A percentile compares a stretch with the other conserved stretches of the same genome.
These are phyloP conservation scores for Orthosia gracilis DNA, from an alignment of 2,888 invertebrate species.

Conservation along the genomic window DNA sequence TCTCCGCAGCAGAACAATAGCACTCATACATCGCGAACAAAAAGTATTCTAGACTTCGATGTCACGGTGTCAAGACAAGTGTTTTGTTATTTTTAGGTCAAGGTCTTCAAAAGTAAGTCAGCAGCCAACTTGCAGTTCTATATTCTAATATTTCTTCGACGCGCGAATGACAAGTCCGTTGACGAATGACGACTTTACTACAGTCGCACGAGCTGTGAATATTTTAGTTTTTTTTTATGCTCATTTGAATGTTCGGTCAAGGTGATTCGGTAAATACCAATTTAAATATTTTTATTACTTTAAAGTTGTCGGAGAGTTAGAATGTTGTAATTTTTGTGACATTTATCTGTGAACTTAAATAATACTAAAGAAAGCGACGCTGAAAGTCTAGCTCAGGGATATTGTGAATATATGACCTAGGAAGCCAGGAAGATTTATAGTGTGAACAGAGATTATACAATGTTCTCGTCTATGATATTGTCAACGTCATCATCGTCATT, in stretches of 20 bases:
- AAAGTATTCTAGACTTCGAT: conserved; percentile 68
- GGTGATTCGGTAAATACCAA: conserved; percentile 55
- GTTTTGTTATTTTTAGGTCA: conserved; percentile 88
- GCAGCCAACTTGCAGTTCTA: conserved; percentile 72
- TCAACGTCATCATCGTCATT: conserved; percentile 7
- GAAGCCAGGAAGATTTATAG: conserved; percentile 5
- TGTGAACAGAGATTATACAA: conserved; percentile 1
- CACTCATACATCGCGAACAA: conserved; percentile 55
- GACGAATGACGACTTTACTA: conserved; percentile 46
- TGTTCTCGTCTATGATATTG: conserved; percentile 1
- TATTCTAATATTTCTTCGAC: conserved; percentile 60
- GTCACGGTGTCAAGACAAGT: conserved; percentile 84
- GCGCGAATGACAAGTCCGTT: conserved; percentile 53
- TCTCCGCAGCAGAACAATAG: conserved; percentile 56
- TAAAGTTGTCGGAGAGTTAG: conserved; percentile 14
- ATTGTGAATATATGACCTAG: conserved; percentile 1
- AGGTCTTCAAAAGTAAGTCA: conserved; percentile 77
- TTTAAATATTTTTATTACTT: conserved; percentile 34
- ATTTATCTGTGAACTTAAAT: conserved; percentile 24
- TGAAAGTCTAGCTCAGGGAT: neutral
- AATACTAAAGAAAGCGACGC: neutral
- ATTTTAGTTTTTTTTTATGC: conserved; percentile 41
- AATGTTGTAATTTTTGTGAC: conserved; percentile 21
- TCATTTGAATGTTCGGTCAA: conserved; percentile 63
- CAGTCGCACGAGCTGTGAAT: conserved; percentile 7